Conservation (phyloP, 2,113 vertebrate species). For the Odobenus rosmarus region DNA sequence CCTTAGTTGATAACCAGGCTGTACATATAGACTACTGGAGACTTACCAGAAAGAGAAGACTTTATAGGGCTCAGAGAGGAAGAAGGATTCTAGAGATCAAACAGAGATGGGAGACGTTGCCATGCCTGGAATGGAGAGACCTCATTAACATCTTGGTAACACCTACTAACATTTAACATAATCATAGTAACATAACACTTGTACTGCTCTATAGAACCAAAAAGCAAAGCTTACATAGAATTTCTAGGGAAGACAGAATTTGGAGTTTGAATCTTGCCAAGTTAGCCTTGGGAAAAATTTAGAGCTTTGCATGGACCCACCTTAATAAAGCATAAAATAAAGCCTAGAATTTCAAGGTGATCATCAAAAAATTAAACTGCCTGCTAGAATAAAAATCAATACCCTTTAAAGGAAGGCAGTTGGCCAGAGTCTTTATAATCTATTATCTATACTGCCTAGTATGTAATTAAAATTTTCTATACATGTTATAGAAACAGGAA, state of each 20-base stretch:
- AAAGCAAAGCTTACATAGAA: background rate
- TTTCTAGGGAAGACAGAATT: background rate
- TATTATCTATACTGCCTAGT: background rate
- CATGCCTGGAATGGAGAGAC: background rate
- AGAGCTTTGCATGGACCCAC: background rate
- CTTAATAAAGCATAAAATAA: background rate
- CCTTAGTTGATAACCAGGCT: background rate
- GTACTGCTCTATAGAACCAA: background rate
- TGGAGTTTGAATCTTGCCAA: conserved; percentile 10
- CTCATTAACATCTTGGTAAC: background rate
- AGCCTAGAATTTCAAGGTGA: background rate
- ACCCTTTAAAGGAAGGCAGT: background rate
- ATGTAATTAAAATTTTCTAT: background rate
- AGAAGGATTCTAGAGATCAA: background rate
- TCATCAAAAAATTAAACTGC: background rate
- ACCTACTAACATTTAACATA: background rate
- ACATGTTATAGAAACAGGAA: background rate
- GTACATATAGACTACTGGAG: background rate
- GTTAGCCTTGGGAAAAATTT: background rate
- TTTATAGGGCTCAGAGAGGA: background rate
- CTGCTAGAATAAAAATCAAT: background rate
- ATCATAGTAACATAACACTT: background rate
- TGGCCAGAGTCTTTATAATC: background rate
- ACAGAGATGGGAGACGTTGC: background rate
- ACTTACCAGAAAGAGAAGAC: background rate